Evolutionary conservation across 2,113 vertebrate species (phyloP).

Genomic region (Coptodon bakossiorum): DNA sequence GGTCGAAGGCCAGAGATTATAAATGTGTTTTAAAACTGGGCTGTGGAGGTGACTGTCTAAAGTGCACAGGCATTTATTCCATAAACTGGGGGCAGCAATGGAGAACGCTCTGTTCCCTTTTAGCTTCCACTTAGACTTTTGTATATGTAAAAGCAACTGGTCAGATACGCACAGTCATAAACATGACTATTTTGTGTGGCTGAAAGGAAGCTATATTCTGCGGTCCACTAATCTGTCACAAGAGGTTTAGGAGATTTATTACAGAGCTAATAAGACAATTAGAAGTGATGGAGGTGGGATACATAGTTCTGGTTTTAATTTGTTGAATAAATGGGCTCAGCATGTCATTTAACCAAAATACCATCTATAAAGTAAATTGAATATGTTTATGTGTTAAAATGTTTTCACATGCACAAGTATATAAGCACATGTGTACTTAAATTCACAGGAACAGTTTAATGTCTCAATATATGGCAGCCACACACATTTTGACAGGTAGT

Average conservation of each 20-base stretch:
- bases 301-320: not conserved
- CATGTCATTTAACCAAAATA: not conserved
- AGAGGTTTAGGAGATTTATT: not conserved
- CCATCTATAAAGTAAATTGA: not conserved
- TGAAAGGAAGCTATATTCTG: not conserved
- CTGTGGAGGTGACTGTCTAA: not conserved
- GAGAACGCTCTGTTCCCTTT: not conserved
- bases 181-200: not conserved
- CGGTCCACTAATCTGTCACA: not conserved
- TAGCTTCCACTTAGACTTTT: not conserved
- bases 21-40: not conserved
- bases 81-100: not conserved
- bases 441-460: conserved; percentile 16
- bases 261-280: not conserved
- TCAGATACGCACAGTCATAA: not conserved
- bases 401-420: not conserved
- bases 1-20: not conserved
- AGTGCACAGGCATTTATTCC: not conserved
- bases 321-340: not conserved
- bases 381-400: not conserved
- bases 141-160: not conserved
- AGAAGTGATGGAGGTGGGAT: not conserved
- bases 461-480: not conserved
- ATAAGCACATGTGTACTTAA: not conserved
- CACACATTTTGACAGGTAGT: conserved; percentile 27